Conservation (phyloP, 2,797 vertebrate genomes). For the Acanthis flammea region DNA sequence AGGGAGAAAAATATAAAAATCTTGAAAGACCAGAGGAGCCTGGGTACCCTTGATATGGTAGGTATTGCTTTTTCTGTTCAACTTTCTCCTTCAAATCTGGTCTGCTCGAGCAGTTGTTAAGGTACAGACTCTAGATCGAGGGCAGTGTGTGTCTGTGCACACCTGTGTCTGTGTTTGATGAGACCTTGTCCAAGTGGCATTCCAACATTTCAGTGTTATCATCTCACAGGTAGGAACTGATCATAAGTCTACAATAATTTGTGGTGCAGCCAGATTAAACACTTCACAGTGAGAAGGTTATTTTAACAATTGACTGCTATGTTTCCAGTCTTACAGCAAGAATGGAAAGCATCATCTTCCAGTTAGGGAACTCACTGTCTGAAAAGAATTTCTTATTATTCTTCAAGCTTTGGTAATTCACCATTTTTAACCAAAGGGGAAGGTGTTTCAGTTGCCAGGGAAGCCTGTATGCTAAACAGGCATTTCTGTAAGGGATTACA, state of each 20-base stretch:
- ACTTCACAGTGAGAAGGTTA: background rate
- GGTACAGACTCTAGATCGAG: background rate
- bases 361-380: background rate
- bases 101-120: background rate
- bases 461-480: background rate
- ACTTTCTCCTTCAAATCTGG: background rate
- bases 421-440: background rate
- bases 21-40: background rate
- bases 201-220: accelerated
- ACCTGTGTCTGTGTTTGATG: background rate
- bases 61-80: background rate
- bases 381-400: background rate
- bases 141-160: background rate
- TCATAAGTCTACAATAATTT: background rate
- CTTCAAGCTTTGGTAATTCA: background rate
- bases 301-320: background rate
- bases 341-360: background rate
- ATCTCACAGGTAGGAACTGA: accelerated
- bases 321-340: background rate
- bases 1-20: background rate
- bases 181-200: background rate
- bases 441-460: background rate
- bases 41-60: background rate
- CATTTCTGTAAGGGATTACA: background rate
- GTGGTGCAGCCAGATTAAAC: background rate